These are phyloP conservation scores for Elanus axillaris DNA, from an alignment of 2,113 vertebrate genomes.

Conservation along the genomic window DNA sequence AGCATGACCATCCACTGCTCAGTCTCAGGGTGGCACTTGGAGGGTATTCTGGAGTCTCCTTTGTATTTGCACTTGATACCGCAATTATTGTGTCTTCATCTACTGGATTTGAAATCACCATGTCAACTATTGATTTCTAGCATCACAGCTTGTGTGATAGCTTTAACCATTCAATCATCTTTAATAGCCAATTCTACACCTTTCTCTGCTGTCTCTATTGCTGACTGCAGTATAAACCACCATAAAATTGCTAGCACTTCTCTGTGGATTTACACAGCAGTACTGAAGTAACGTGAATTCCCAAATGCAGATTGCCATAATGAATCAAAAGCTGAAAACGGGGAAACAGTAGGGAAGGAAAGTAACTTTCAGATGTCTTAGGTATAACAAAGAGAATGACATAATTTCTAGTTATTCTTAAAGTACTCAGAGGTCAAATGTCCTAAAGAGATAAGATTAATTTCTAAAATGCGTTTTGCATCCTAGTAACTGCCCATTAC, in stretches of 20 bases:
- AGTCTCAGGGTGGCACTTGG: neutral
- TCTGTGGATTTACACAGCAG: neutral
- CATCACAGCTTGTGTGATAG: neutral
- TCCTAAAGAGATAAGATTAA: neutral
- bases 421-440: neutral
- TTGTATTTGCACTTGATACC: neutral
- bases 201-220: neutral
- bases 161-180: neutral
- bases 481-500: neutral
- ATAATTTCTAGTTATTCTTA: neutral
- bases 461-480: neutral
- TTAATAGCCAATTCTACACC: neutral
- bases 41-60: neutral
- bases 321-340: neutral
- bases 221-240: neutral
- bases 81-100: neutral
- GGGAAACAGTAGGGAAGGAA: neutral
- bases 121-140: neutral
- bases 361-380: neutral
- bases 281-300: neutral
- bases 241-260: neutral
- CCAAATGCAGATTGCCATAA: neutral
- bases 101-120: neutral
- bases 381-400: neutral
- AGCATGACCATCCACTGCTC: neutral